A percentile compares a stretch with the other conserved stretches of the same genome.
Evolutionary conservation across 1,140 invertebrate genomes (phyloP).

Genomic region (Drosophila nigromelanica): DNA sequence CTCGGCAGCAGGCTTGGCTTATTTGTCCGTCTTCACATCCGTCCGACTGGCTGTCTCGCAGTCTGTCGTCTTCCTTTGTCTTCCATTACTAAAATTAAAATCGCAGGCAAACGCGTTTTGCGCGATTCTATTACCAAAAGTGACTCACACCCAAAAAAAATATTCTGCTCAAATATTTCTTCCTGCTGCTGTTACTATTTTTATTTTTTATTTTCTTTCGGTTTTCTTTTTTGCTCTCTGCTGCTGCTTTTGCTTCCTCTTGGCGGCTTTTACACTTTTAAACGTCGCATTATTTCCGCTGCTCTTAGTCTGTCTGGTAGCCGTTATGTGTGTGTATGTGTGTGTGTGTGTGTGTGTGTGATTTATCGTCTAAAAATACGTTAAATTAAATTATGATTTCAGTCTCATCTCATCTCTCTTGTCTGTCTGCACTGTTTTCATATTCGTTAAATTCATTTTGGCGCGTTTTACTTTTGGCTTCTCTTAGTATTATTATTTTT

Average conservation of each 20-base stretch:
- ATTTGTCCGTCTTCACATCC: conserved; percentile 55
- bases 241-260: conserved; percentile 40
- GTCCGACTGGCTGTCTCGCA: background rate
- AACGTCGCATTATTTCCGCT: conserved; percentile 77
- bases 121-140: conserved; percentile 78
- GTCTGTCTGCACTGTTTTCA: conserved; percentile 48
- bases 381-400: conserved; percentile 83
- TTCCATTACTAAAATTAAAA: conserved; percentile 82
- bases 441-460: conserved; percentile 77
- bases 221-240: background rate
- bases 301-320: conserved; percentile 68
- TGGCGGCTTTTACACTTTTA: conserved; percentile 79
- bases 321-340: conserved; percentile 2
- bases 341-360: conserved; percentile 57
- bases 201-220: background rate
- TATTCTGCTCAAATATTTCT: conserved; percentile 6
- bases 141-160: conserved; percentile 56
- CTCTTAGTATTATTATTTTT: conserved; percentile 12
- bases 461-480: conserved; percentile 21
- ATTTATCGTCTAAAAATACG: no score
- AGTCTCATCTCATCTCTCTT: conserved; percentile 32
- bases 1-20: conserved; percentile 63
- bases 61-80: conserved; percentile 60
- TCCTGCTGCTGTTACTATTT: conserved; percentile 21
- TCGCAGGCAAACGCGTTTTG: conserved; percentile 61